Evolutionary conservation across 2,113 vertebrate species (phyloP).

Genomic region (Anoplopoma fimbria): DNA sequence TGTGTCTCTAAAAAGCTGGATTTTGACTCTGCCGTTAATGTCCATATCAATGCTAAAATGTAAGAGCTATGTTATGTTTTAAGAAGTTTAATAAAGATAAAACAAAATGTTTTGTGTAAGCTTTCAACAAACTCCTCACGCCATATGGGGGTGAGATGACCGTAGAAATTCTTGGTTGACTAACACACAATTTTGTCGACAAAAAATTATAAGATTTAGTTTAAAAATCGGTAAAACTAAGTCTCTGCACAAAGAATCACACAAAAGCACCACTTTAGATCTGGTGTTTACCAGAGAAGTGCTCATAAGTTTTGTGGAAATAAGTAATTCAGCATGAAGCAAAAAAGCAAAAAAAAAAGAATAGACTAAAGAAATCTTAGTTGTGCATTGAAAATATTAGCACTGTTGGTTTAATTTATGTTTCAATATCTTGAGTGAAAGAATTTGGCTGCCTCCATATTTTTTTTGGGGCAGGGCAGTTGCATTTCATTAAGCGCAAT

Average conservation of each 20-base stretch:
- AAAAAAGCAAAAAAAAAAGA: not conserved
- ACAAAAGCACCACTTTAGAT: not conserved
- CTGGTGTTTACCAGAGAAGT: not conserved
- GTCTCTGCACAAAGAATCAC: too few species aligned
- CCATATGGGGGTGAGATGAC: not conserved
- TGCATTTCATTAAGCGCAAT: not conserved
- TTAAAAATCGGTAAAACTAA: too few species aligned
- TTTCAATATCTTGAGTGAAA: conserved; percentile 2
- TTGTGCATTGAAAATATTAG: not conserved
- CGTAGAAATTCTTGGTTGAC: not conserved
- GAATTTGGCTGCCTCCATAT: not conserved
- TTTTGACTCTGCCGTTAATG: not conserved
- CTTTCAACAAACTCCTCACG: not conserved
- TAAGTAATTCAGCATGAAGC: not conserved
- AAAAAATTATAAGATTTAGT: too few species aligned
- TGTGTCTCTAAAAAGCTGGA: not conserved
- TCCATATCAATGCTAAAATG: not conserved
- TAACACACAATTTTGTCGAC: not conserved
- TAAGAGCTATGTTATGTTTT: not conserved
- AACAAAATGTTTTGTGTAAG: not conserved
- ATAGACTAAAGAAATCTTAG: not conserved
- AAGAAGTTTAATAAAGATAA: not conserved
- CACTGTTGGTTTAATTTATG: not conserved
- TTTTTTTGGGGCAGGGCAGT: not conserved
- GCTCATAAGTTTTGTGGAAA: not conserved